Evolutionary conservation across 2,797 vertebrate species (phyloP), one percentile per base, ranked within the genome.

Genomic region (Neosilurus hyrtlii): DNA sequence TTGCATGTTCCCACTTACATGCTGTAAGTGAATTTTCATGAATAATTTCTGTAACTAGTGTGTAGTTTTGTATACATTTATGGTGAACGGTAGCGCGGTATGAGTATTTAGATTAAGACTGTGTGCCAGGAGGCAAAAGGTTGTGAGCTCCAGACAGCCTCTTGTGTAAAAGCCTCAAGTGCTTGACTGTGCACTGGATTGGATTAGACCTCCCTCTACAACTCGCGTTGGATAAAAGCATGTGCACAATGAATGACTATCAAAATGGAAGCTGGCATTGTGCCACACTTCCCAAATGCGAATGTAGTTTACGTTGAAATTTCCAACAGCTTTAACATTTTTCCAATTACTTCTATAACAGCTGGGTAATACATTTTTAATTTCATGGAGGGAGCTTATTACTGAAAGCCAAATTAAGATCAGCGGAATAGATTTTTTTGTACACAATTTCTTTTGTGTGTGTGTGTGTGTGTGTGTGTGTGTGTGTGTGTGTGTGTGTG

Each of bases 311-410:
- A 67, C 65, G 24, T 68, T 43, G 63, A 24, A 59, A 80, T 68
- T 67, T 75, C 62, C 59, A 80, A 16, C 70, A 54, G 71, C 71
- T 61, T 73, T 43, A 65, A 22, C 35, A 56, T 74, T 80, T 51
- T 66, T 74, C 30, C 70, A 84, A 74, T 73, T 80, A 84, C 54
- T 51, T 37, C 43, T 30, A 35, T 30, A 84, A 68, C 63, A 80
- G 62, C 70, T 61, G 56, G 62, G 54, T 84, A 75, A 67, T 74
- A 75, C 49, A 80, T 65, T 80, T 80, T 84, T 84, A 59, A 80
- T 84, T 65, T 75, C 61, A 65, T 74, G 71, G 57, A 79, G 57
- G 20, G 57, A 79, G 76, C 67, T 79, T 81, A 81, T 61, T 82
- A 82, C 26, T 81, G 51, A 79, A 78, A 79, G 51, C 66, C 49